Percentiles rank a stretch among this genome's conserved stretches.
Conservation (phyloP, 1,140 invertebrate genomes). For the fruit fly (Drosophila melanogaster) region Release_6_plus_ISO1_MT NT_033779.5:14891501-14892000, state of each 20-base stretch:
- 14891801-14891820: conserved; percentile 6
- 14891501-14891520: conserved; percentile 59
- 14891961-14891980: neutral
- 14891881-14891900: conserved; percentile 19
- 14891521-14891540: conserved; percentile 54
- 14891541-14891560: conserved; percentile 62
- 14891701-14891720: conserved; percentile 27
- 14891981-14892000: no score
- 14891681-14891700: conserved; percentile 10
- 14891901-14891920: conserved; percentile 34
- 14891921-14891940: neutral
- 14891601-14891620: neutral
- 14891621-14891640: conserved; percentile 13
- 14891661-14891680: conserved; percentile 8
- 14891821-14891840: conserved; percentile 43
- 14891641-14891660: conserved; percentile 24
- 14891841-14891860: conserved; percentile 71
- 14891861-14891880: conserved; percentile 44
- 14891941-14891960: neutral
- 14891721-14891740: conserved; percentile 55
- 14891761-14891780: conserved; percentile 9
- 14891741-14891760: conserved; percentile 7
- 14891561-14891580: conserved; percentile 18
- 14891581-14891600: neutral
- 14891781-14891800: conserved; percentile 59